phyloP scores from a whole-genome alignment of 1,140 invertebrate species.

The Anoplophora glabripennis region DNA sequence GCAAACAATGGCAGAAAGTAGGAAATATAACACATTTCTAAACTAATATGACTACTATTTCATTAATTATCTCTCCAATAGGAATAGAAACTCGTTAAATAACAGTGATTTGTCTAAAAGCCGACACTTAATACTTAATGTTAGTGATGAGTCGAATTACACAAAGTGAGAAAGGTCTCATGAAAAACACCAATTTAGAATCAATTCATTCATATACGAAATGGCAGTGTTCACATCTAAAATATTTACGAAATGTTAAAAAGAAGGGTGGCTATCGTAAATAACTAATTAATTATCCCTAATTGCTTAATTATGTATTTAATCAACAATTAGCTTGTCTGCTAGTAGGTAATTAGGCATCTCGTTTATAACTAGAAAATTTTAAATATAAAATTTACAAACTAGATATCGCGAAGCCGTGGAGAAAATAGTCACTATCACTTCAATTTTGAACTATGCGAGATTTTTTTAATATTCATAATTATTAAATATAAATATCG shows the following conservation, averaged over 20 bases:
- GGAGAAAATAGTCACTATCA: no score
- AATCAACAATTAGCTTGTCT: constrained; percentile 27
- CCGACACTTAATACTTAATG: no score
- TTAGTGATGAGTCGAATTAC: background rate
- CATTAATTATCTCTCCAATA: background rate
- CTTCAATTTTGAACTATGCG: no score
- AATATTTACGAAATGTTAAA: constrained; percentile 9
- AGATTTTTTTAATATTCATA: no score
- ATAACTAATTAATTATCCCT: constrained; percentile 21
- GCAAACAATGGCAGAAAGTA: no score
- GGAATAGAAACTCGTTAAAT: background rate
- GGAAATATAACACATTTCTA: background rate
- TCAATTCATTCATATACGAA: constrained; percentile 7
- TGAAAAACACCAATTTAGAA: constrained; percentile 1
- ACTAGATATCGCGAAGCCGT: no score
- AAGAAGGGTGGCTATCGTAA: constrained; percentile 22
- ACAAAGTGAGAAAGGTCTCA: background rate
- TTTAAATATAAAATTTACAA: constrained; percentile 1
- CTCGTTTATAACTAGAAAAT: constrained; percentile 21
- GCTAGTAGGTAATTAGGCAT: constrained; percentile 17
- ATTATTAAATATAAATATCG: no score
- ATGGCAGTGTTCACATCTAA: constrained; percentile 27
- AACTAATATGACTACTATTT: background rate
- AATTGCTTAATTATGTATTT: constrained; percentile 24
- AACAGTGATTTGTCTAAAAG: background rate